A percentile compares a stretch with the other conserved stretches of the same genome.
phyloP scores from a whole-genome alignment of 2,113 vertebrate genomes.

The Chloebia gouldiae region DNA sequence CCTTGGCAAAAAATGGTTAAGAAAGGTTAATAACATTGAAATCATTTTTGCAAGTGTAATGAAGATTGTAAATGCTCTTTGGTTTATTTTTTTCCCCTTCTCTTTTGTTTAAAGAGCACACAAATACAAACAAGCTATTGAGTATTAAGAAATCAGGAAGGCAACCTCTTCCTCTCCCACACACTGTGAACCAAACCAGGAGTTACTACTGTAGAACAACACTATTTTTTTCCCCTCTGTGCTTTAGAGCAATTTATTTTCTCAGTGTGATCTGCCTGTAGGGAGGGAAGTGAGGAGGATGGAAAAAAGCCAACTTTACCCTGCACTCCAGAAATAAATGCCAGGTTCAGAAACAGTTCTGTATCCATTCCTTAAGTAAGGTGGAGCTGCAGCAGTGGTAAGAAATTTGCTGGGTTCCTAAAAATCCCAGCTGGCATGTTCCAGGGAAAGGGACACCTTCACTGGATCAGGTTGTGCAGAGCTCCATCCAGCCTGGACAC shows the following conservation, averaged over 20 bases:
- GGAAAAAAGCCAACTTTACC: neutral
- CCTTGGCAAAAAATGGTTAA: neutral
- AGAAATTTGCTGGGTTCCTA: neutral
- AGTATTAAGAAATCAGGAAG: conserved; percentile 3
- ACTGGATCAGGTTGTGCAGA: neutral
- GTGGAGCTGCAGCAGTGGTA: neutral
- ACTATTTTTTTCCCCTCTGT: neutral
- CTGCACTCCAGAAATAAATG: neutral
- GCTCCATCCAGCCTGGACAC: neutral
- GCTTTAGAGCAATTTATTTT: conserved; percentile 28
- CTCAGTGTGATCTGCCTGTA: conserved; percentile 8
- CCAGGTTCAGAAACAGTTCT: neutral
- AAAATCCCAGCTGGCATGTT: neutral
- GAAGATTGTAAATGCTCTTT: neutral
- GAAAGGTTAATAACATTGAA: neutral
- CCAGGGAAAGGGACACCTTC: neutral
- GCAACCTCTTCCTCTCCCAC: conserved; percentile 31
- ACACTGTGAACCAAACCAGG: conserved; percentile 25
- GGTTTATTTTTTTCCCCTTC: neutral
- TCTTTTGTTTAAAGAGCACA: neutral
- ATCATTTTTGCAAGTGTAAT: neutral
- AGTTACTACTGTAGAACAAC: neutral
- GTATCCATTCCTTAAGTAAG: neutral
- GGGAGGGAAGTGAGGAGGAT: neutral
- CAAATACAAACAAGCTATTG: conserved; percentile 19